Base-by-base conservation (phyloP, 2,797 vertebrate genomes). In the Pipistrellus nathusii region DNA sequence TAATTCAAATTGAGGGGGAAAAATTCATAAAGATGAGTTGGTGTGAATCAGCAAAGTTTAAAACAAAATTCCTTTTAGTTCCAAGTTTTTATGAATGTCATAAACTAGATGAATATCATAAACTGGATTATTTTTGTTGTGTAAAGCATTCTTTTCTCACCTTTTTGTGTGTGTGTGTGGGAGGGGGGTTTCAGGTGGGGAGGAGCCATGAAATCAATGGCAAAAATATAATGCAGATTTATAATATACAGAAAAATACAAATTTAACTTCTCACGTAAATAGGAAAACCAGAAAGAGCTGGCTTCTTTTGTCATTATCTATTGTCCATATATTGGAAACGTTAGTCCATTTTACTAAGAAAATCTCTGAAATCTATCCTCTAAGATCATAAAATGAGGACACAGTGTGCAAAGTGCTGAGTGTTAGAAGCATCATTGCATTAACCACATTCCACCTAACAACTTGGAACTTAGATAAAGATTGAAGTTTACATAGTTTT, bases 361-460 rank as follows among this genome's bases (percentile, higher is more conserved):
- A 86, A 93, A 48, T 25, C 48, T 85, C 30, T 88, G 87, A 80
- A 78, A 93, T 84, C 84, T 88, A 21, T 76, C 12, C 72, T 51
- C 81, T n/a, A 48, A 95, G 94, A 96, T 77, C 83, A 64, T 80
- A 51, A 84, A 95, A 87, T 96, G 6, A 76, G 48, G 46, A 20
- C 44, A 73, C 81, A 0, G 0, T 23, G 18, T 11, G 69, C 92
- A 82, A 72, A 85, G 66, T 48, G 46, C 66, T 18, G 59, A 93
- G 2, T 35, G 85, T 91, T 87, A 72, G 55, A 93, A 94, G 27
- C 15, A 77, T 96, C 96, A 25, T 44, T 48, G 1, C 91, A 48
- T 92, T 97, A 96, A 85, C 81, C 93, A 20, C 51, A 77, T 96
- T 87, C 57, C 27, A 32, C 78, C 69, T 91, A 9, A 68, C 66